A percentile compares a stretch with the other conserved stretches of the same genome.
Evolutionary conservation across 2,797 vertebrate species (phyloP).

Genomic region (Fratercula arctica): DNA sequence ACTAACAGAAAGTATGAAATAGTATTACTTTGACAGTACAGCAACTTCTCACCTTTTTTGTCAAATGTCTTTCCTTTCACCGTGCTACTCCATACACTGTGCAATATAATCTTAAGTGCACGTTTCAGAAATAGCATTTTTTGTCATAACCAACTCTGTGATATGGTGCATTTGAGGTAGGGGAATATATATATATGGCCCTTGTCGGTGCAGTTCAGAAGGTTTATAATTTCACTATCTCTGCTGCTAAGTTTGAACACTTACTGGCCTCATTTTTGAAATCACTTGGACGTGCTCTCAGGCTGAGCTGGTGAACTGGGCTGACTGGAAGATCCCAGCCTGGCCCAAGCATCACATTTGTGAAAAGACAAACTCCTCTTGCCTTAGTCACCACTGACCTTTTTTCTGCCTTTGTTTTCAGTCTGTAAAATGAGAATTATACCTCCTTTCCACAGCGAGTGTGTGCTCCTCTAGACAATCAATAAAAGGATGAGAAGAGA

Average conservation of each 20-base stretch:
- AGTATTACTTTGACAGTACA: background rate
- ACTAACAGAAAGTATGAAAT: background rate
- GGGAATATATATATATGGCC: background rate
- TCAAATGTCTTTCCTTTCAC: background rate
- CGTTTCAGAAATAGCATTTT: background rate
- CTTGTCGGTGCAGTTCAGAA: background rate
- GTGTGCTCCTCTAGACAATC: background rate
- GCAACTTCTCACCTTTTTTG: background rate
- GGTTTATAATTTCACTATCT: background rate
- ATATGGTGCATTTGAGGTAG: background rate
- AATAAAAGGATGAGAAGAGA: slow-evolving; percentile 5
- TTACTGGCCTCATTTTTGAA: background rate
- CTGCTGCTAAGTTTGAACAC: background rate
- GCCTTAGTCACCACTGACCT: slow-evolving; percentile 14
- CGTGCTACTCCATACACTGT: background rate
- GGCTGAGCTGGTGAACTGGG: background rate
- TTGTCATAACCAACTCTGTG: background rate
- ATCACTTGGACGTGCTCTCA: background rate
- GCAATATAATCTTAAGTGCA: background rate
- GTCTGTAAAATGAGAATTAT: slow-evolving; percentile 23
- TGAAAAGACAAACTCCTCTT: background rate
- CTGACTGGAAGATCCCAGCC: background rate
- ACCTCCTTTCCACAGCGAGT: background rate
- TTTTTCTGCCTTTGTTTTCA: slow-evolving; percentile 3
- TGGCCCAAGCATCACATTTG: background rate